These are phyloP conservation scores for Etheostoma cragini DNA, from an alignment of 2,113 vertebrate species.

Conservation along the genomic window DNA sequence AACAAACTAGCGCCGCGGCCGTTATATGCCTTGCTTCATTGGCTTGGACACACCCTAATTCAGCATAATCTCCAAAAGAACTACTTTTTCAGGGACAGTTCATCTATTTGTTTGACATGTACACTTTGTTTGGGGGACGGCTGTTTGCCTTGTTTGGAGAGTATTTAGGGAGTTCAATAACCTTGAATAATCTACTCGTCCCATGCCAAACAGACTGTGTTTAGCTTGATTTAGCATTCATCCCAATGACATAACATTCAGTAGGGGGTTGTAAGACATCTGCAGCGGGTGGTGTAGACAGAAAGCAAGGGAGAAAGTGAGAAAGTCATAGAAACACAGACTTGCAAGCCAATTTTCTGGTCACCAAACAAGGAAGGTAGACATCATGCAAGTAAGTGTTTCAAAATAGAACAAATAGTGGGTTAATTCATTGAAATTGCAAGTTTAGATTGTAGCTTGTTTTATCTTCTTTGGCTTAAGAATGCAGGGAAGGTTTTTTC, in stretches of 20 bases:
- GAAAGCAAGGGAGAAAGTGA: slow-evolving; percentile 9
- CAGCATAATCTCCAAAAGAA: no score
- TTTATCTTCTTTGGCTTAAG: slow-evolving; percentile 28
- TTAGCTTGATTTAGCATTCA: slow-evolving; percentile 54
- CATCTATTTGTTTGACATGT: slow-evolving; percentile 54
- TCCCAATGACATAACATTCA: slow-evolving; percentile 49
- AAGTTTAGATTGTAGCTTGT: not conserved
- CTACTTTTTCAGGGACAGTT: slow-evolving; percentile 30
- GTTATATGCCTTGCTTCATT: no score
- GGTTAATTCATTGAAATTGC: slow-evolving; percentile 27
- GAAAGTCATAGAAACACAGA: slow-evolving; percentile 16
- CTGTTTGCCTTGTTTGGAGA: slow-evolving; percentile 51
- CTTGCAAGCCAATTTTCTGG: slow-evolving; percentile 39
- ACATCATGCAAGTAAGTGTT: slow-evolving; percentile 26
- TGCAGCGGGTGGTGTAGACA: slow-evolving; percentile 14
- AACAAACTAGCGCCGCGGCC: no score
- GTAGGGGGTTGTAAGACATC: slow-evolving; percentile 46
- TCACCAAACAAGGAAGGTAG: slow-evolving; percentile 36
- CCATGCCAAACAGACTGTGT: slow-evolving; percentile 44
- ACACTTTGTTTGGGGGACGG: slow-evolving; percentile 19
- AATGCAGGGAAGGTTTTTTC: slow-evolving; percentile 34
- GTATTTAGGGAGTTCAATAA: slow-evolving; percentile 63
- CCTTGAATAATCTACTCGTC: slow-evolving; percentile 65
- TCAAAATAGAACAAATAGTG: slow-evolving; percentile 38
- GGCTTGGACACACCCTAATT: no score